Conservation (phyloP, 2,888 invertebrate genomes). For the Biston betularia region DNA sequence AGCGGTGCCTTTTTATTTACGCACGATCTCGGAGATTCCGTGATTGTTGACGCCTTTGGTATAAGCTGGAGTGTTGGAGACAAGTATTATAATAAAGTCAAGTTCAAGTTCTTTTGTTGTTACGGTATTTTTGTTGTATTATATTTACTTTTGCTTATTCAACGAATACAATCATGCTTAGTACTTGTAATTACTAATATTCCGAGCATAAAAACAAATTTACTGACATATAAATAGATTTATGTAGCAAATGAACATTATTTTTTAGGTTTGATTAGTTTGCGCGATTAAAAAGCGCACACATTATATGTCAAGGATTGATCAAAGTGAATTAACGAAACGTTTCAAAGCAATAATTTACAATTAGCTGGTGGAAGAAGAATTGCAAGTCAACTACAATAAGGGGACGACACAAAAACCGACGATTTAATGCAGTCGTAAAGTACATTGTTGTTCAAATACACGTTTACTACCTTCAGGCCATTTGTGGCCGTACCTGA, state of each 20-base stretch:
- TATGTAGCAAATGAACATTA: not conserved
- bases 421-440: constrained; percentile 58
- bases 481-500: constrained; percentile 49
- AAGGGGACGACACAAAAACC: constrained; percentile 61
- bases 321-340: constrained; percentile 73
- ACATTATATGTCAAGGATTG: constrained; percentile 60
- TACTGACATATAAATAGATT: not conserved
- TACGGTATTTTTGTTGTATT: constrained; percentile 4
- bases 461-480: constrained; percentile 47
- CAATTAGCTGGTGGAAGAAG: constrained; percentile 69
- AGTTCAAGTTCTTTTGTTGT: constrained; percentile 30
- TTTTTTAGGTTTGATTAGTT: not conserved
- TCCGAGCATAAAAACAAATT: not conserved
- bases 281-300: constrained; percentile 46
- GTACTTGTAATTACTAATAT: not conserved
- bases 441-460: constrained; percentile 64
- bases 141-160: not conserved
- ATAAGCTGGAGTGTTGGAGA: constrained; percentile 19
- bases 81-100: not conserved
- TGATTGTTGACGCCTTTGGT: constrained; percentile 50
- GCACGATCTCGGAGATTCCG: constrained; percentile 73
- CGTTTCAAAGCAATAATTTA: constrained; percentile 71
- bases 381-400: constrained; percentile 55
- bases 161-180: not conserved
- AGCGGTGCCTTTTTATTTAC: constrained; percentile 74